Evolutionary conservation across 2,888 invertebrate species (phyloP).

Genomic region (Xanthorhoe designata): DNA sequence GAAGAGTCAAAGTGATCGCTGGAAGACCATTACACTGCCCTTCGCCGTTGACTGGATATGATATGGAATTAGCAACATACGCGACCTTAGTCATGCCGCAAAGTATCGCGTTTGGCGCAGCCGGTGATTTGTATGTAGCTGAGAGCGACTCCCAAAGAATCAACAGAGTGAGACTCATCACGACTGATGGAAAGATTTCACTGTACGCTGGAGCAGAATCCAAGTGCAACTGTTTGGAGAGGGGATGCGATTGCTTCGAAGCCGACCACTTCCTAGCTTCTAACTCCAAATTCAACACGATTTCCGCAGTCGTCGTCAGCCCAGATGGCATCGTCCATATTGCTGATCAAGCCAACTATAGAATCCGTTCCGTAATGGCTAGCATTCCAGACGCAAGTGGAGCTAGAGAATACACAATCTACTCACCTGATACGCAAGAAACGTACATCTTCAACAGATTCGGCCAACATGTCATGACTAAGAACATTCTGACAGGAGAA

Average conservation of each 20-base stretch:
- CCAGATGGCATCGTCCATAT: conserved; percentile 98
- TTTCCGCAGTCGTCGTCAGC: conserved; percentile 96
- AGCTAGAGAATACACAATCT: conserved; percentile 95
- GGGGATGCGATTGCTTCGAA: conserved; percentile 96
- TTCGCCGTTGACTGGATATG: conserved; percentile 91
- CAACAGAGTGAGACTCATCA: conserved; percentile 95
- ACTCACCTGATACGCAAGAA: conserved; percentile 97
- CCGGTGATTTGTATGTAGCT: conserved; percentile 96
- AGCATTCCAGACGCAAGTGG: conserved; percentile 95
- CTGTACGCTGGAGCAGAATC: conserved; percentile 98
- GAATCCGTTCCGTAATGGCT: conserved; percentile 94
- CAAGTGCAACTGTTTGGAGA: conserved; percentile 96
- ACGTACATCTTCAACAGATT: conserved; percentile 97
- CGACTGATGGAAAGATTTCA: conserved; percentile 96
- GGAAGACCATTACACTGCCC: conserved; percentile 97
- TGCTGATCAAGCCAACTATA: conserved; percentile 96
- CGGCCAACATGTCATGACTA: conserved; percentile 97
- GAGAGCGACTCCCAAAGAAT: conserved; percentile 98
- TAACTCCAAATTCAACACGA: conserved; percentile 97
- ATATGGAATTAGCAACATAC: conserved; percentile 95
- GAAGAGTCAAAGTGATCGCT: conserved; percentile 96
- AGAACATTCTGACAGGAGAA: conserved; percentile 97
- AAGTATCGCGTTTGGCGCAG: conserved; percentile 96
- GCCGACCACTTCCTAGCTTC: conserved; percentile 96
- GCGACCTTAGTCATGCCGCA: conserved; percentile 97